Evolutionary conservation across 2,888 invertebrate species (phyloP).

Genomic region (Leptura quadrifasciata): DNA sequence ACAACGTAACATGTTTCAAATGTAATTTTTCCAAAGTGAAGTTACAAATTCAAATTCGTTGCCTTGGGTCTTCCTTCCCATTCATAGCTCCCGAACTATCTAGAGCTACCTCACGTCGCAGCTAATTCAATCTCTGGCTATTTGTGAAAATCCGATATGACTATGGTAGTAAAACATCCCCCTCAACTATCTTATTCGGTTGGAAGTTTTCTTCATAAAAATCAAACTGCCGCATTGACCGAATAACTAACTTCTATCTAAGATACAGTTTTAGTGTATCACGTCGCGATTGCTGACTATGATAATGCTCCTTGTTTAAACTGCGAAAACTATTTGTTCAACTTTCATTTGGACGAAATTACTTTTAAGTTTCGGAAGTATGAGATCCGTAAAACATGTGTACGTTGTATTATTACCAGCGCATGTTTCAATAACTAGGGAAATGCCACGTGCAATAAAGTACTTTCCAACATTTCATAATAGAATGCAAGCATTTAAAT

Average conservation of each 20-base stretch:
- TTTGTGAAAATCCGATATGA: slow-evolving; percentile 50
- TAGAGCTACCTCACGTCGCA: slow-evolving; percentile 7
- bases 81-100: background rate
- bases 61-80: background rate
- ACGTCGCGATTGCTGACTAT: slow-evolving; percentile 18
- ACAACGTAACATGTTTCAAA: no score
- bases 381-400: background rate
- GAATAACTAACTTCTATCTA: slow-evolving; percentile 61
- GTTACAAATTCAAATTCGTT: background rate
- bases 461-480: no score
- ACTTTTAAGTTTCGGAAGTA: slow-evolving; percentile 20
- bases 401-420: no score
- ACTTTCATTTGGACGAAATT: slow-evolving; percentile 38
- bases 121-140: slow-evolving; percentile 30
- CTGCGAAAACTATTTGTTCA: slow-evolving; percentile 1
- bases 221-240: slow-evolving; percentile 66
- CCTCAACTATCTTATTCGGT: slow-evolving; percentile 54
- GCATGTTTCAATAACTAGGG: no score
- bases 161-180: slow-evolving; percentile 52
- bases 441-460: no score
- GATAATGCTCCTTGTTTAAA: slow-evolving; percentile 14
- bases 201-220: slow-evolving; percentile 67
- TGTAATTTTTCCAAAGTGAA: no score
- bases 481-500: no score
- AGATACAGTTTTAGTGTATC: slow-evolving; percentile 16